Percentiles rank a stretch among this genome's conserved stretches.
These are phyloP conservation scores for Hypotaenidia okinawae DNA, from an alignment of 2,797 vertebrate genomes.

Conservation along the genomic window DNA sequence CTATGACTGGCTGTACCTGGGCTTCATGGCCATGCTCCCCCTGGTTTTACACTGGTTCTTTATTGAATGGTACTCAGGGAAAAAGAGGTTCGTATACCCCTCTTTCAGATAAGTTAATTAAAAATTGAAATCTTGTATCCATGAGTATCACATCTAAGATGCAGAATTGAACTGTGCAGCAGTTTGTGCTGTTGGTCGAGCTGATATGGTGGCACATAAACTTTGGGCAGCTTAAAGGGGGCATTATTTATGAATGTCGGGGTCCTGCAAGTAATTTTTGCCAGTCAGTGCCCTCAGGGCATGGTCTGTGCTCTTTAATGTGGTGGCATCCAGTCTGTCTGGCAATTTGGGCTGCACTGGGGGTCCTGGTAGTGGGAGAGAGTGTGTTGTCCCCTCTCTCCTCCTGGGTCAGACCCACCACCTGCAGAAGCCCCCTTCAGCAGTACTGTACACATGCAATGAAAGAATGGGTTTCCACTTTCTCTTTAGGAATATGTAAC, in stretches of 20 bases:
- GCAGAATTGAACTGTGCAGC: background rate
- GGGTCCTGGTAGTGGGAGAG: background rate
- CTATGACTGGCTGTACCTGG: slow-evolving; percentile 97
- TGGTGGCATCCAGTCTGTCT: background rate
- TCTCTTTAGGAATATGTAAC: background rate
- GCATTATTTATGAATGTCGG: background rate
- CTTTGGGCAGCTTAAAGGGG: background rate
- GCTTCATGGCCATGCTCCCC: slow-evolving; percentile 98
- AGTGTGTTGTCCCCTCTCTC: background rate
- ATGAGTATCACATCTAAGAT: fast-evolving
- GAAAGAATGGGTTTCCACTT: background rate
- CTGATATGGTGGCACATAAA: fast-evolving
- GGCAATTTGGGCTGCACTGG: background rate
- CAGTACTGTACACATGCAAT: fast-evolving
- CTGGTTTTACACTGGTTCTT: slow-evolving; percentile 98
- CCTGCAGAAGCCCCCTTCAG: fast-evolving
- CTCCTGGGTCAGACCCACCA: background rate
- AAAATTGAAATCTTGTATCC: background rate
- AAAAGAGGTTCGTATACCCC: slow-evolving; percentile 86
- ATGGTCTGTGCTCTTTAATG: background rate
- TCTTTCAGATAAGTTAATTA: background rate
- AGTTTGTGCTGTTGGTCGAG: background rate
- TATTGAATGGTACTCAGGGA: slow-evolving; percentile 98
- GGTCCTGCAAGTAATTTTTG: background rate
- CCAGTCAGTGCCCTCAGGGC: background rate